A percentile compares a stretch with the other conserved stretches of the same genome.
These are phyloP conservation scores for Caenorhabditis wallacei DNA, from an alignment of 2,888 invertebrate genomes.

Conservation along the genomic window DNA sequence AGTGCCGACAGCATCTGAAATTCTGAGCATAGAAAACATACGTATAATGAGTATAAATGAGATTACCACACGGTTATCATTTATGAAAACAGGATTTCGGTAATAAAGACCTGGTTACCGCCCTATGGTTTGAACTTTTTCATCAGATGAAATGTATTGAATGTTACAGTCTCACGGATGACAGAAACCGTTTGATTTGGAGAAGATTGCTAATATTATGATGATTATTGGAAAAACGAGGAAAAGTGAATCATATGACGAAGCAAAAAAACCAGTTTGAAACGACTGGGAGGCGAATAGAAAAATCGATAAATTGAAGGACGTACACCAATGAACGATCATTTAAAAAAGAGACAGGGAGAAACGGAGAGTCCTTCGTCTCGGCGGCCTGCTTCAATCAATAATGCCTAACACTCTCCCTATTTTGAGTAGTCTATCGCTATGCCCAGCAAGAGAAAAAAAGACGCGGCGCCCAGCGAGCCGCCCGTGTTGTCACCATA, in stretches of 20 bases:
- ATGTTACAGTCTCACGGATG: too few relatives aligned
- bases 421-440: conserved; percentile 8
- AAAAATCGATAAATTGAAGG: conserved; percentile 47
- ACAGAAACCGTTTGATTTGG: too few relatives aligned
- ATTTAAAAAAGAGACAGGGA: conserved; percentile 9
- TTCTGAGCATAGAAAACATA: too few relatives aligned
- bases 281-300: neutral
- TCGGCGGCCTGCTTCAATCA: conserved; percentile 31
- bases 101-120: too few relatives aligned
- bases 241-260: conserved; percentile 27
- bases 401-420: conserved; percentile 27
- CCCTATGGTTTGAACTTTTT: too few relatives aligned
- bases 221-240: neutral
- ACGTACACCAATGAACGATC: conserved; percentile 27
- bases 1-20: conserved; percentile 71
- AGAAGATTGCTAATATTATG: neutral
- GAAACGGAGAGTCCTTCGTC: conserved; percentile 25
- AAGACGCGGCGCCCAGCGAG: conserved; percentile 40
- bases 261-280: conserved; percentile 25
- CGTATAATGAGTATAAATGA: too few relatives aligned
- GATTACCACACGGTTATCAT: too few relatives aligned
- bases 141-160: too few relatives aligned
- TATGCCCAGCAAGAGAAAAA: conserved; percentile 10
- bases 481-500: conserved; percentile 36
- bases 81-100: too few relatives aligned